These are phyloP conservation scores for Archaeoteleia sp. DNA, from an alignment of 2,888 invertebrate species.

Conservation along the genomic window DNA sequence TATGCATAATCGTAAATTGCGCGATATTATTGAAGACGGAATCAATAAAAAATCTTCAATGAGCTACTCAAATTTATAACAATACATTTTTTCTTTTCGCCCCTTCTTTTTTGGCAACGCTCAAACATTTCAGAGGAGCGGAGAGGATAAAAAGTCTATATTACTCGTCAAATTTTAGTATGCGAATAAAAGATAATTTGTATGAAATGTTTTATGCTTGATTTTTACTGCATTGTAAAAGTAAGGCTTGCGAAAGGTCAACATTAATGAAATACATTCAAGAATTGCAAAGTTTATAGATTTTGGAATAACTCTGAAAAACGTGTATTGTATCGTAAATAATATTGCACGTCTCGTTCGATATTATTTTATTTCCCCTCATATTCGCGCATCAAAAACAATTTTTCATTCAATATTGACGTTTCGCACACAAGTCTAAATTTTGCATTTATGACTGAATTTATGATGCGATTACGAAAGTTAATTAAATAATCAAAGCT, in stretches of 20 bases:
- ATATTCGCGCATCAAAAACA: no score
- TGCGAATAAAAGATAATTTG: slow-evolving; percentile 3
- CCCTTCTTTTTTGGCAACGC: background rate
- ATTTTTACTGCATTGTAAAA: background rate
- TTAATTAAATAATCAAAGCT: no score
- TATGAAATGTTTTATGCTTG: slow-evolving; percentile 2
- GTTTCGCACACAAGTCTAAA: no score
- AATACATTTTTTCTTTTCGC: background rate
- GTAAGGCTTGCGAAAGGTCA: background rate
- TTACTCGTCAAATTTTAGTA: background rate
- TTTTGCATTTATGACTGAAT: no score
- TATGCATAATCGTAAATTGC: slow-evolving; percentile 21
- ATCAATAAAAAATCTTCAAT: background rate
- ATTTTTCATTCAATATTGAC: no score
- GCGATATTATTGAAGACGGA: background rate
- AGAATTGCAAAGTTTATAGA: background rate
- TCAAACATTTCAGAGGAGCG: background rate
- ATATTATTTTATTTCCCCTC: no score
- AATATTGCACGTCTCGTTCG: no score
- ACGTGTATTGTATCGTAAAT: no score
- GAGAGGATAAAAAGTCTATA: background rate
- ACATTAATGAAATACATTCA: background rate
- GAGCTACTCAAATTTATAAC: background rate
- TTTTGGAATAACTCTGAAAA: no score
- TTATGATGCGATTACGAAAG: no score